Evolutionary conservation across 2,797 vertebrate genomes (phyloP), one percentile per base, ranked within the genome.

Genomic region (Myripristis murdjan): DNA sequence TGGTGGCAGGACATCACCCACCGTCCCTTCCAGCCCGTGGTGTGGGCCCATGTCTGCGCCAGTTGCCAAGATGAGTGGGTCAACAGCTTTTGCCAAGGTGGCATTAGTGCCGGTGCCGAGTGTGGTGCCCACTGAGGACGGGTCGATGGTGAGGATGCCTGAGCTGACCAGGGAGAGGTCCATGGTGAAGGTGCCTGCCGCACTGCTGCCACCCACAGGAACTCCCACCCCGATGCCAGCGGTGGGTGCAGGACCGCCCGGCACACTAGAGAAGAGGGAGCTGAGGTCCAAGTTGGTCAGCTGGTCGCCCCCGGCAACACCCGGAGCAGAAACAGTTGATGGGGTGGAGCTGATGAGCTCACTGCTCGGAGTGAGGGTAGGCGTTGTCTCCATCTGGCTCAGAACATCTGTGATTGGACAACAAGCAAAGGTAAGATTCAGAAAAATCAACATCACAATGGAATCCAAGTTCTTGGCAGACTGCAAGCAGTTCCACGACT

Each of bases 71-170:
- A 97, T 96, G 20, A 99, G 93, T 0, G 98, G 97, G 83, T 98
- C 97, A 5, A 95, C 93, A 0, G 94, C 77, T 59, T 97, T 96
- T 70, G 93, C 92, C 49, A 96, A 62, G 7, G 95, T 86, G 28
- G 83, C 70, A 43, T 53, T 79, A 18, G 53, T 82, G 11, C 89
- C 73, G 0, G 95, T 84, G 10, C 94, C 93, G 0, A 98, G 94
- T 0, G 96, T 88, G 0, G 96, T 90, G 31, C 95, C 93, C 24
- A 96, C 96, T 0, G 97, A 96, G 33, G 96, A 92, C 0, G 97
- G 95, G 20, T 99, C 98, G 0, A 99, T 96, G 0, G 97, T 97
- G 73, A 99, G 93, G 64, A 98, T 97, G 33, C 97, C 97, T 0
- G 97, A 95, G 89, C 93, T 96, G 75, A 97, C 95, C 54, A 99